These are phyloP conservation scores for Cantharis rustica DNA, from an alignment of 2,888 invertebrate species.

Conservation along the genomic window DNA sequence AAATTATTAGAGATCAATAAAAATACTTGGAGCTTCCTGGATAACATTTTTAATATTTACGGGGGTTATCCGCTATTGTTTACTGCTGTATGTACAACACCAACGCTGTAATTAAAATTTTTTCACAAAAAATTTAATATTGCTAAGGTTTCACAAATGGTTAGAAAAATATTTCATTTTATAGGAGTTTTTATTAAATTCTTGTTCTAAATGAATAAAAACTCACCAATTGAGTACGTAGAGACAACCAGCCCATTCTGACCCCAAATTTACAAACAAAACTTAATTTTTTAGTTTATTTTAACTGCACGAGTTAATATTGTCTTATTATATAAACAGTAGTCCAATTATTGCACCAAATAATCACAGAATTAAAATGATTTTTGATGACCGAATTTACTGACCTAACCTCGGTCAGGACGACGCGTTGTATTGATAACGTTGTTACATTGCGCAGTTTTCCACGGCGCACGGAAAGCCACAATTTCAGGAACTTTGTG, in stretches of 20 bases:
- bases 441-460: conserved; percentile 39
- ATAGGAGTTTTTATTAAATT: background rate
- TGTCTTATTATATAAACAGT: background rate
- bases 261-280: background rate
- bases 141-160: no score
- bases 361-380: background rate
- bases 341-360: background rate
- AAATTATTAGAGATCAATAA: background rate
- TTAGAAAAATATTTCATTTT: background rate
- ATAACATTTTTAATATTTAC: background rate
- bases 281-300: background rate
- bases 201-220: background rate
- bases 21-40: background rate
- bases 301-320: background rate
- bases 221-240: background rate
- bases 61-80: background rate
- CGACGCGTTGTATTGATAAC: conserved; percentile 45
- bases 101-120: background rate
- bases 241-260: background rate
- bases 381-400: background rate
- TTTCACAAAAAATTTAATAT: background rate
- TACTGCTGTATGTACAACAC: background rate
- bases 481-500: conserved; percentile 11
- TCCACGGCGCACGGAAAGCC: conserved; percentile 18
- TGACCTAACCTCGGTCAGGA: conserved; percentile 44